Conservation (phyloP, 2,888 invertebrate genomes). For the Hanleya hanleyi region DNA sequence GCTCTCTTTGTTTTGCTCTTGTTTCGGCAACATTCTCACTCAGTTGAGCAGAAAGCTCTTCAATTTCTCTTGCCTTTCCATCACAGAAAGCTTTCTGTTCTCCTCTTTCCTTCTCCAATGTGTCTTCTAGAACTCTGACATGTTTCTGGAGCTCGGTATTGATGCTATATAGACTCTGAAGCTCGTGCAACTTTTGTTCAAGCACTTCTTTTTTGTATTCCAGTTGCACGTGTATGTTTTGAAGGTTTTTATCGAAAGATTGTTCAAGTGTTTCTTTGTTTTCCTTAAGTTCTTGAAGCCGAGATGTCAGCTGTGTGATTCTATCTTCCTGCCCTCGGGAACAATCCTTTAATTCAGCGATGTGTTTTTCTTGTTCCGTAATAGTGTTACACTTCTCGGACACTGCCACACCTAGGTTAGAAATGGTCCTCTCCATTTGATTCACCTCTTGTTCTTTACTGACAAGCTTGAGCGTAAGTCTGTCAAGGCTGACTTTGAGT, state of each 20-base stretch:
- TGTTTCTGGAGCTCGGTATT: conserved; percentile 24
- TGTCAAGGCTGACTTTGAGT: neutral
- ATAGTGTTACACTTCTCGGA: neutral
- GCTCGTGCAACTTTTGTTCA: conserved; percentile 26
- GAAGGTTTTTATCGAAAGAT: conserved; percentile 16
- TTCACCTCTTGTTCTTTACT: neutral
- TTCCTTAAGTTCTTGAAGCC: conserved; percentile 11
- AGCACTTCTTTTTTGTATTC: conserved; percentile 34
- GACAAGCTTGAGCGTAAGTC: neutral
- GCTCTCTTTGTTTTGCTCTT: conserved; percentile 4
- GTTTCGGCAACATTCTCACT: neutral
- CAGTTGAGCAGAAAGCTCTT: conserved; percentile 26
- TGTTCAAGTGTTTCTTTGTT: too few relatives aligned
- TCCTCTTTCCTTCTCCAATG: neutral
- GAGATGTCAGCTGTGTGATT: conserved; percentile 9
- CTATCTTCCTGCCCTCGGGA: conserved; percentile 23
- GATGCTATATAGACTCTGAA: conserved; percentile 27
- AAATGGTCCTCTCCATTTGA: neutral
- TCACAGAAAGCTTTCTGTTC: conserved; percentile 30
- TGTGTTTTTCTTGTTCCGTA: conserved; percentile 1
- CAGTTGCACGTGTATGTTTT: conserved; percentile 30
- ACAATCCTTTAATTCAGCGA: conserved; percentile 12
- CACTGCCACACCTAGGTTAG: neutral
- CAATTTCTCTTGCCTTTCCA: conserved; percentile 29
- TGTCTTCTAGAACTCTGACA: neutral